A percentile compares a stretch with the other conserved stretches of the same genome.
These are phyloP conservation scores for Scaptomyza flava DNA, from an alignment of 2,888 invertebrate species.

Conservation along the genomic window DNA sequence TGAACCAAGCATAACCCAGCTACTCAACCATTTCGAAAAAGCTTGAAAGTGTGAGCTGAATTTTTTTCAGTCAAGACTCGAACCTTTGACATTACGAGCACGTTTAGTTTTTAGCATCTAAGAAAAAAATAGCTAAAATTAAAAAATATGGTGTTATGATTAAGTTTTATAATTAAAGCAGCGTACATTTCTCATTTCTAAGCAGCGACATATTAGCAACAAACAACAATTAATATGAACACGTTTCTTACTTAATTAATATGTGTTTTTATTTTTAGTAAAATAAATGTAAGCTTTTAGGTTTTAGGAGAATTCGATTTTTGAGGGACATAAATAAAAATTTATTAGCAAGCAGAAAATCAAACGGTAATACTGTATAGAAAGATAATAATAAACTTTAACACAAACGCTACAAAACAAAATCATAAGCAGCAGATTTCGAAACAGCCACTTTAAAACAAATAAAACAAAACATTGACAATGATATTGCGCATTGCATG, in stretches of 20 bases:
- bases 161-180: conserved; percentile 1
- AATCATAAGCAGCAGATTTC: conserved; percentile 17
- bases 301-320: background rate
- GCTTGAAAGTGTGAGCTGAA: background rate
- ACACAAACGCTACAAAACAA: conserved; percentile 6
- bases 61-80: conserved; percentile 15
- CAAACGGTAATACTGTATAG: background rate
- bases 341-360: background rate
- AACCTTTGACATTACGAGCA: conserved; percentile 6
- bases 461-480: conserved; percentile 46
- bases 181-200: background rate
- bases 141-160: background rate
- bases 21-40: conserved; percentile 28
- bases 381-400: background rate
- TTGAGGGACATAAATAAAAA: background rate
- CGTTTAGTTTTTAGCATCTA: background rate
- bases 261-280: conserved; percentile 30
- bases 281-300: background rate
- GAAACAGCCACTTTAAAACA: conserved; percentile 11
- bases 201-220: conserved; percentile 18
- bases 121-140: background rate
- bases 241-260: conserved; percentile 12
- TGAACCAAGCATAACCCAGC: conserved; percentile 3
- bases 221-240: conserved; percentile 24
- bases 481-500: conserved; percentile 39